Base-by-base conservation (phyloP, 2,888 invertebrate genomes). In the Mimas tiliae region DNA sequence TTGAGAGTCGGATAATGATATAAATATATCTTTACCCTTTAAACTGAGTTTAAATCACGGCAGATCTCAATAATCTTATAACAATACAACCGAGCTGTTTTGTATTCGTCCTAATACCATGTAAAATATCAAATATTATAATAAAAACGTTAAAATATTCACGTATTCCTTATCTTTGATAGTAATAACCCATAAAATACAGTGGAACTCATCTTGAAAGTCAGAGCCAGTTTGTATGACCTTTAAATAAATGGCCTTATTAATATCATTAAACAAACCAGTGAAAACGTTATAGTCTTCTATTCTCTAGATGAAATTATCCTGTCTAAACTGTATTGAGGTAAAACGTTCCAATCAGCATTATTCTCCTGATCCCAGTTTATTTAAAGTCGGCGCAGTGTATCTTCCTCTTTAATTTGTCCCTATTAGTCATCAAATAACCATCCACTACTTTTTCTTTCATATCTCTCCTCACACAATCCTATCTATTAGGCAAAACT, bases 231-330 rank as follows among this genome's bases (percentile, higher is more conserved):
- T 88, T 86, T 73, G 71, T 70, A 75, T 89, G 88, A 90, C 91
- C 88, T 90, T 90, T 89, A 86, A 83, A 86, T 83, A 87, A 89
- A 89, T 86, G 79, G 80, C 84, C 85, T 86, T 85, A 87, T 86
- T 85, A 85, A 83, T 81, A 84, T 82, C 80, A 85, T 82, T 82
- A 85, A 81, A 83, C 72, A 75, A 78, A 78, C 77, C 75, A 80
- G 81, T 78, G 77, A 82, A 79, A 77, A 79, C 66, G 73, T 72
- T 72, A 65, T 77, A 75, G 75, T 76, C 73, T 12, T 47, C 75
- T 78, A 84, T 80, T 80, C 69, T 58, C 34, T 65, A 67, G 64
- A 73, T 48, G 11, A 66, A 64, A 67, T 69, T 66, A 38, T 62
- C 12, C 42, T 19, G 16, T 53, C 16, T 8, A 55, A 55, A 8